Conservation (phyloP, 2,888 invertebrate species). For the Heliconius charithonia region DNA sequence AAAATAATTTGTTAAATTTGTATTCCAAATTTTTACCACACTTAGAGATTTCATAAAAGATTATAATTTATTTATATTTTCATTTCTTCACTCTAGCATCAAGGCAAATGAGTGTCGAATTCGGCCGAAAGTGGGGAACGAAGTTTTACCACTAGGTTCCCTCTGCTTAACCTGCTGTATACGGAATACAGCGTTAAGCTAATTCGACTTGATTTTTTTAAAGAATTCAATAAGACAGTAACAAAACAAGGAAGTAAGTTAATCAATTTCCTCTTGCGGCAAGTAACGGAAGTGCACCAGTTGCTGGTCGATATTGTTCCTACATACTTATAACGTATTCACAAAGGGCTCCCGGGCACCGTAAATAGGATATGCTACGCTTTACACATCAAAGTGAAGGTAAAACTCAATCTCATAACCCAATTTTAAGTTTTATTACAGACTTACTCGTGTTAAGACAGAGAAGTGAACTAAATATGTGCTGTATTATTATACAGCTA, state of each 20-base stretch:
- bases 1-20: no score
- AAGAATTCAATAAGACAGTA: no score
- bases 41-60: no score
- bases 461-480: neutral
- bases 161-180: no score
- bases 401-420: conserved; percentile 11
- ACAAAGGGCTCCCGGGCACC: conserved; percentile 25
- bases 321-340: conserved; percentile 23
- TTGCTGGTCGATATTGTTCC: conserved; percentile 7
- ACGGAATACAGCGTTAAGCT: no score
- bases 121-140: no score
- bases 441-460: neutral
- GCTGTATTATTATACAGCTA: neutral
- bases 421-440: neutral
- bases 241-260: neutral
- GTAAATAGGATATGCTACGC: conserved; percentile 23
- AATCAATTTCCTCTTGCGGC: neutral
- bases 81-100: no score
- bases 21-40: no score
- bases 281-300: neutral
- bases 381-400: conserved; percentile 24
- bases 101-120: no score
- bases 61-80: no score
- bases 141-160: no score
- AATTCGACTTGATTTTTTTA: no score